These are phyloP conservation scores for Drosophila willistoni DNA, from an alignment of 1,140 invertebrate species.

Conservation along the genomic window DNA sequence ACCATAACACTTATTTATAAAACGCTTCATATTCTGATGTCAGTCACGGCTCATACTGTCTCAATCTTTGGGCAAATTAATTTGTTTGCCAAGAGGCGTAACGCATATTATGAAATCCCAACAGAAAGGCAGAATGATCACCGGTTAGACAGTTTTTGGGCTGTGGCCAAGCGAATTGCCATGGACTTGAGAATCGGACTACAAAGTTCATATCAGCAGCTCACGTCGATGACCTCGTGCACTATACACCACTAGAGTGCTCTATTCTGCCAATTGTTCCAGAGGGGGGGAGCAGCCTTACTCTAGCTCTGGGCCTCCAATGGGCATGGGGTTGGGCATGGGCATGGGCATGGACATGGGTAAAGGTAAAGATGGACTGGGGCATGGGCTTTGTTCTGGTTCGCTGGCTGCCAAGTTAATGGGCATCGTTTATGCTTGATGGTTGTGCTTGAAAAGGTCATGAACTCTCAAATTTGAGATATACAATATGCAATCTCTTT, in stretches of 20 bases:
- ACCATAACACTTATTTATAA: conserved; percentile 34
- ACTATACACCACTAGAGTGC: conserved; percentile 34
- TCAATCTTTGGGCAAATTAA: conserved; percentile 52
- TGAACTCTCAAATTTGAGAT: conserved; percentile 62
- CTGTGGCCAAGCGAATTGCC: conserved; percentile 18
- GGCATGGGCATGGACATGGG: neutral
- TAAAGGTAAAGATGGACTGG: neutral
- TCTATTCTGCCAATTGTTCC: conserved; percentile 34
- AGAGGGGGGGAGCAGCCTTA: conserved; percentile 24
- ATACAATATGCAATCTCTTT: conserved; percentile 26
- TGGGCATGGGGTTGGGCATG: conserved; percentile 1
- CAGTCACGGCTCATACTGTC: conserved; percentile 33
- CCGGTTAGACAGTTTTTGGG: conserved; percentile 19
- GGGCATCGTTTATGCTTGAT: conserved; percentile 67
- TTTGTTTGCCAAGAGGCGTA: conserved; percentile 61
- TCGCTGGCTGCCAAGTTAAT: conserved; percentile 68
- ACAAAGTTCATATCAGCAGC: conserved; percentile 25
- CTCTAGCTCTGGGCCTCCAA: neutral
- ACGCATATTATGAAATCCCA: conserved; percentile 46
- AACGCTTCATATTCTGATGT: conserved; percentile 28
- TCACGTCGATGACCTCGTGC: conserved; percentile 66
- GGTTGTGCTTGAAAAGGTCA: conserved; percentile 61
- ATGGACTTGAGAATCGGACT: conserved; percentile 10
- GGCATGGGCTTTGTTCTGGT: conserved; percentile 54
- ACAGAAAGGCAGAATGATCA: conserved; percentile 37